Evolutionary conservation across 1,140 invertebrate species (phyloP).

Genomic region (Harlomillsia oculata): DNA sequence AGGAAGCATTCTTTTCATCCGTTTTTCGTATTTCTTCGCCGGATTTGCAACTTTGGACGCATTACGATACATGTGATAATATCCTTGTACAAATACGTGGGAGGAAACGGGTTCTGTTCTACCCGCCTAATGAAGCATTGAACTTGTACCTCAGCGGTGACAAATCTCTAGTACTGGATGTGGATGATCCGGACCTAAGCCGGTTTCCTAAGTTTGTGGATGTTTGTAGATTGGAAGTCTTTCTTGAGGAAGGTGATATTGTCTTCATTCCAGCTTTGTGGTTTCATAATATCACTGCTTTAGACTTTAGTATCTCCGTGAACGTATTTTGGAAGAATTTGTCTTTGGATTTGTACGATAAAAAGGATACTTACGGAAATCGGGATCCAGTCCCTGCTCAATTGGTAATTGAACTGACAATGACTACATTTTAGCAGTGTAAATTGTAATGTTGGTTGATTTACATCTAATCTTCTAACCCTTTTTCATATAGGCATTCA

Average conservation of each 20-base stretch:
- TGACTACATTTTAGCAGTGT: background rate
- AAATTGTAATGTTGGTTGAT: background rate
- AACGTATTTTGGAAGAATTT: constrained; percentile 55
- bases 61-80: constrained; percentile 58
- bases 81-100: constrained; percentile 49
- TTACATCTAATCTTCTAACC: constrained; percentile 2
- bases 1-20: constrained; percentile 47
- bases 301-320: constrained; percentile 48
- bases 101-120: constrained; percentile 47
- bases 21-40: constrained; percentile 49
- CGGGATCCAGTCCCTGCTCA: constrained; percentile 46
- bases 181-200: constrained; percentile 45
- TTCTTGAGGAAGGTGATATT: constrained; percentile 49
- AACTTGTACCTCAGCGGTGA: constrained; percentile 51
- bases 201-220: constrained; percentile 46
- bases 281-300: constrained; percentile 51
- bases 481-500: constrained; percentile 40
- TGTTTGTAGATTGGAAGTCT: constrained; percentile 41
- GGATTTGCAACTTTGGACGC: constrained; percentile 50
- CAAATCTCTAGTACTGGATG: constrained; percentile 50
- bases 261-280: constrained; percentile 55
- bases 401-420: constrained; percentile 34
- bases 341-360: constrained; percentile 44
- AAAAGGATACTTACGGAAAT: constrained; percentile 51
- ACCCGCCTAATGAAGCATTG: constrained; percentile 45